phyloP scores from a whole-genome alignment of 2,888 invertebrate species.

The Polymixis lichenea region DNA sequence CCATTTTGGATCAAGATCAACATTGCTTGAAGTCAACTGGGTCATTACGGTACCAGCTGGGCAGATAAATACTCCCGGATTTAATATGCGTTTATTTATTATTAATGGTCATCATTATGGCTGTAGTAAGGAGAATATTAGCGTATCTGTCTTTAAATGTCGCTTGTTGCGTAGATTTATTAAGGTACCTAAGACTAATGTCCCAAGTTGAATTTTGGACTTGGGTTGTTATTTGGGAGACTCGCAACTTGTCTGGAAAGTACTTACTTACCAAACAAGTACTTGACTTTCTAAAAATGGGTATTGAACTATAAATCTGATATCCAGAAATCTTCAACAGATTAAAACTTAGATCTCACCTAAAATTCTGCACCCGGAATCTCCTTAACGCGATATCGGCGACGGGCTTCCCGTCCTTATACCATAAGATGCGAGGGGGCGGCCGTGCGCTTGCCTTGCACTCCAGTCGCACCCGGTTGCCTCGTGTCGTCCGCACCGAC shows the following conservation, averaged over 20 bases:
- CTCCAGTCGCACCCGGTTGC: conserved; percentile 92
- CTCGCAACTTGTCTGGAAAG: neutral
- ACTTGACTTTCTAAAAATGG: neutral
- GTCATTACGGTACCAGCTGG: conserved; percentile 70
- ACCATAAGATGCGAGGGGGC: conserved; percentile 95
- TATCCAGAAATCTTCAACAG: neutral
- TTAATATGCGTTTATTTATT: conserved; percentile 55
- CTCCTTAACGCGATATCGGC: conserved; percentile 91
- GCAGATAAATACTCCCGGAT: conserved; percentile 46
- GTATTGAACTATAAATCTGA: neutral
- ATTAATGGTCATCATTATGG: conserved; percentile 59
- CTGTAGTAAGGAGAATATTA: conserved; percentile 33
- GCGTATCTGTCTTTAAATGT: conserved; percentile 14
- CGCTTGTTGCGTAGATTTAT: conserved; percentile 8
- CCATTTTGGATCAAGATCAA: conserved; percentile 80
- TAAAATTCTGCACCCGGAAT: conserved; percentile 91
- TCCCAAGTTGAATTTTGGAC: neutral
- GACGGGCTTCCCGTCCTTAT: conserved; percentile 93
- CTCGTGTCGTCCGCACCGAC: conserved; percentile 85
- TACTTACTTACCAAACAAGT: neutral
- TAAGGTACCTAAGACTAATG: conserved; percentile 9
- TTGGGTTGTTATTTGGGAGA: conserved; percentile 1
- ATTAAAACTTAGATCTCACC: conserved; percentile 78
- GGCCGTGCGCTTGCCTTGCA: conserved; percentile 95
- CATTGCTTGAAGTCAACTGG: conserved; percentile 69